Conservation (phyloP, 2,888 invertebrate genomes). For the Callosobruchus maculatus region DNA sequence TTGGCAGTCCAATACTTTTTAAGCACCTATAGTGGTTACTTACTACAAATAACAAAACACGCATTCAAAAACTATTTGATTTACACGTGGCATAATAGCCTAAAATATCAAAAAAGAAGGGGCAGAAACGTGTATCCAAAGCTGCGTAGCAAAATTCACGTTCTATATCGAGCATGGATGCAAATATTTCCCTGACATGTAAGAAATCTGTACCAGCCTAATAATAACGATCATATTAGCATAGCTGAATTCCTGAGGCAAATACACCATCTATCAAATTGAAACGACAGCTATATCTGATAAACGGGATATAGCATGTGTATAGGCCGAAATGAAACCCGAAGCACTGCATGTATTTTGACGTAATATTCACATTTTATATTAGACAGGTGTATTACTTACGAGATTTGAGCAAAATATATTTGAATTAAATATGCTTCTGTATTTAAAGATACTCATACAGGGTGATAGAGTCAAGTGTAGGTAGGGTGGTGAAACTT, state of each 20-base stretch:
- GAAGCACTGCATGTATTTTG: background rate
- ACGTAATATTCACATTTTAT: background rate
- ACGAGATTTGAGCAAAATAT: background rate
- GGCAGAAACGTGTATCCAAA: too few species aligned
- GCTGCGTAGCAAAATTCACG: background rate
- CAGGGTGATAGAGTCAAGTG: too few species aligned
- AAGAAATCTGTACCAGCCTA: background rate
- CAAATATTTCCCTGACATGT: background rate
- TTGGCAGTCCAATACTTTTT: too few species aligned
- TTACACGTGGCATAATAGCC: too few species aligned
- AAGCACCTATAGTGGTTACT: too few species aligned
- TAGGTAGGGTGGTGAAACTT: too few species aligned
- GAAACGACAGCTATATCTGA: background rate
- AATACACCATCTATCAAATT: background rate
- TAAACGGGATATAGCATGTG: background rate
- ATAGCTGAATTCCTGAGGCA: background rate
- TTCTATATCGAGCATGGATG: background rate
- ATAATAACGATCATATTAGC: too few species aligned
- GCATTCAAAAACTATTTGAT: too few species aligned
- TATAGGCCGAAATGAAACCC: background rate
- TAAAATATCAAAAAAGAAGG: too few species aligned
- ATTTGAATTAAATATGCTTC: background rate
- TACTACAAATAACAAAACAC: too few species aligned
- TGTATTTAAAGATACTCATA: too few species aligned
- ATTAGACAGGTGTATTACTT: background rate